Conservation (phyloP, 2,113 vertebrate species). For the Mohoua ochrocephala region DNA sequence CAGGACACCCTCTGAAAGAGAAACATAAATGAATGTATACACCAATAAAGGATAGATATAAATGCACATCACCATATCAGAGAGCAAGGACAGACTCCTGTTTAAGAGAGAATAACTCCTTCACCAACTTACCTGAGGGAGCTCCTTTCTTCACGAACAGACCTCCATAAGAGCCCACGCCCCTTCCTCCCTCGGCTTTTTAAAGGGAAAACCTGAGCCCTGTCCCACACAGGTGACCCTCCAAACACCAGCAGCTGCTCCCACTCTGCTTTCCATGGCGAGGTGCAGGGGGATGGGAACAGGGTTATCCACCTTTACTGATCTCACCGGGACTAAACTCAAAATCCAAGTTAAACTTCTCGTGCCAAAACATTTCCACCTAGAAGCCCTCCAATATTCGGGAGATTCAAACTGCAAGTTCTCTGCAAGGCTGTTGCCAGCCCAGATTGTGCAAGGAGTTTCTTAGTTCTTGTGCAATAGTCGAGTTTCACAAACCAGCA, state of each 20-base stretch:
- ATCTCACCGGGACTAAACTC: not conserved
- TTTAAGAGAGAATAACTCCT: not conserved
- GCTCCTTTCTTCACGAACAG: accelerated
- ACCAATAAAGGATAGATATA: accelerated
- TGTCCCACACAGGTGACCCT: not conserved
- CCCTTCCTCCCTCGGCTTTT: not conserved
- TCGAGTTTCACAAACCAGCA: not conserved
- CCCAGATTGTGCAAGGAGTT: not conserved
- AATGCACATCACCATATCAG: too few relatives aligned
- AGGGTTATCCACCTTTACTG: not conserved
- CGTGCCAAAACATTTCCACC: not conserved
- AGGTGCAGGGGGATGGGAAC: not conserved
- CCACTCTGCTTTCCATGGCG: not conserved
- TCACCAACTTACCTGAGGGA: accelerated
- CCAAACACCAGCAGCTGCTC: not conserved
- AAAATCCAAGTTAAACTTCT: not conserved
- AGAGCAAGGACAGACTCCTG: not conserved
- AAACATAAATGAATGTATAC: accelerated
- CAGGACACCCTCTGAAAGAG: accelerated
- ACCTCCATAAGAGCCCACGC: accelerated
- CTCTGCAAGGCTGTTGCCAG: not conserved
- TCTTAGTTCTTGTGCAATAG: not conserved
- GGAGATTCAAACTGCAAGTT: not conserved
- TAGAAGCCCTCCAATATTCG: not conserved
- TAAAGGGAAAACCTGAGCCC: too few relatives aligned